Base-by-base conservation (phyloP, 2,888 invertebrate genomes). In the Cheilosia urbana region DNA sequence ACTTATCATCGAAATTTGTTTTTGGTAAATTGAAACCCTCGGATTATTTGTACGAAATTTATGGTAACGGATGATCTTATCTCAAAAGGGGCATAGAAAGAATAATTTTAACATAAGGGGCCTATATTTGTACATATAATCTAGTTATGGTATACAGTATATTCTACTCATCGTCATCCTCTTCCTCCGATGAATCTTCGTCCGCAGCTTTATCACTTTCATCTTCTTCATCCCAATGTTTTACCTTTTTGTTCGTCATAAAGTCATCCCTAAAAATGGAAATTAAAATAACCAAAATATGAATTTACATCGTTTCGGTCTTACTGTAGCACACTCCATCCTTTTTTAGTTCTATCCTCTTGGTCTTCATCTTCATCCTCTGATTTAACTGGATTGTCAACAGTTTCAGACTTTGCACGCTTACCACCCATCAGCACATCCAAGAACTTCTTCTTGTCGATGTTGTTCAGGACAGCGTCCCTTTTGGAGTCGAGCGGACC, bases 201-300 rank as follows among this genome's bases (percentile, higher is more conserved):
- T 71, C 87, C 5, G 75, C 87, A 4, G 89, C 88, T 21, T 88
- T 88, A 2, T 68, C 89, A 0, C 89, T 89, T 17, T 90, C 90
- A 17, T 90, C 90, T 27, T 96, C 94, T 92, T 96, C 96, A 90
- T 98, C 97, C 98, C 98, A 98, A 92, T 98, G 97, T 93, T 97
- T 97, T 93, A 97, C 94, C 92, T 96, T 96, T 37, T 96, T 96
- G 87, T 96, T 96, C 94, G 97, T 96, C 95, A 97, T 96, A 90
- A 97, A 98, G 92, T 98, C 97, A 89, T 97, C 97, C 87, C 96
- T 94, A 90, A 55, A 88, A 88, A 7, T 19, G 6, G 42, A 27
- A 51, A 34, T 15, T 4, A 9, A 53, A 34, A 45, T 24, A 17
- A 47, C 19, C 37, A 11, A 34, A 13, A 60, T 5, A 82, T 1